Conservation (phyloP, 2,797 vertebrate genomes). For the Tragopan temminckii region DNA sequence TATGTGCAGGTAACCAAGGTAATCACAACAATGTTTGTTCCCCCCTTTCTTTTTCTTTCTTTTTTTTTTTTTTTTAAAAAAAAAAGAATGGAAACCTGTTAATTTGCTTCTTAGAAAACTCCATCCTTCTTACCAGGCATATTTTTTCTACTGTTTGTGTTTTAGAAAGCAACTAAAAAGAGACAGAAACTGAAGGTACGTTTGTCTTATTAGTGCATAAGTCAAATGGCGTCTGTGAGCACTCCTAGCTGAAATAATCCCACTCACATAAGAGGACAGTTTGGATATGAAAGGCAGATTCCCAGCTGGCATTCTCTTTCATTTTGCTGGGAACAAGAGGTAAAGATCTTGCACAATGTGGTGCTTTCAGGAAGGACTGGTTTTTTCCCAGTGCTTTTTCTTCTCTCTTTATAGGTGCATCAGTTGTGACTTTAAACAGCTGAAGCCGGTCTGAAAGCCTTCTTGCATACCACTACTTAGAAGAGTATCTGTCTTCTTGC, state of each 20-base stretch:
- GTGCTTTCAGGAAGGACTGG: neutral
- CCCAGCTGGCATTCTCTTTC: neutral
- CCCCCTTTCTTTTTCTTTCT: neutral
- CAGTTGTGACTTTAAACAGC: constrained; percentile 5
- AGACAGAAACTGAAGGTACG: neutral
- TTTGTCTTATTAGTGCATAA: neutral
- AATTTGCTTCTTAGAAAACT: constrained; percentile 39
- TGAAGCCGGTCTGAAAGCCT: neutral
- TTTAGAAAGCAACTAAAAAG: constrained; percentile 15
- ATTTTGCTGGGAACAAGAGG: constrained; percentile 7
- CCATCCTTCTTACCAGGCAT: neutral
- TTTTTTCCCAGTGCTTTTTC: constrained; percentile 6
- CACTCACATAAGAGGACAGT: neutral
- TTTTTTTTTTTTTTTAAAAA: neutral
- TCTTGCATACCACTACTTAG: neutral
- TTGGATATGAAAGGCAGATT: neutral
- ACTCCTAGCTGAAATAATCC: neutral
- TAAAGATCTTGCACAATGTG: neutral
- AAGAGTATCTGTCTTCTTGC: neutral
- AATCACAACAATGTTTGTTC: neutral
- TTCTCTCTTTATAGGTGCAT: rapidly evolving
- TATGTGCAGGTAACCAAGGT: constrained; percentile 30
- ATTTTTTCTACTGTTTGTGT: neutral
- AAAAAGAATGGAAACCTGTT: neutral
- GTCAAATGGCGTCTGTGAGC: neutral